These are phyloP conservation scores for Caenorhabditis panamensis DNA, from an alignment of 2,888 invertebrate genomes.

Conservation along the genomic window DNA sequence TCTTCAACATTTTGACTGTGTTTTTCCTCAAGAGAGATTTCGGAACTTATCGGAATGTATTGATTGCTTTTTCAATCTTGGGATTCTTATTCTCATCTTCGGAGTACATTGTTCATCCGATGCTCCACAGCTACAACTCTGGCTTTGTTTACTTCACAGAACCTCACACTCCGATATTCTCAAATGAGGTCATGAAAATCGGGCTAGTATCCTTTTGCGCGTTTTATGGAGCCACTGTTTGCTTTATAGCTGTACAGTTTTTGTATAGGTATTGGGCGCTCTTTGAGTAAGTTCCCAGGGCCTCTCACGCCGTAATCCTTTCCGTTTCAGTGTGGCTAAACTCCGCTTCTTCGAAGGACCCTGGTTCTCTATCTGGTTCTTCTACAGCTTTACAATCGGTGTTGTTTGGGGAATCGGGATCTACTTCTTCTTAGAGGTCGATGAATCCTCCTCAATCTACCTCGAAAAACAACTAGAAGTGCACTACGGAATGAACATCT, in stretches of 20 bases:
- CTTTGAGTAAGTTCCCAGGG: constrained; percentile 19
- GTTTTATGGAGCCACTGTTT: constrained; percentile 28
- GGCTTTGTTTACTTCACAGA: constrained; percentile 36
- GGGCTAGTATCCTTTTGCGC: constrained; percentile 29
- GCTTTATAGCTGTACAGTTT: constrained; percentile 38
- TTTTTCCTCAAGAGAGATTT: constrained; percentile 38
- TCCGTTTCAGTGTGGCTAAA: constrained; percentile 18
- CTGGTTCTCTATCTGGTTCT: constrained; percentile 9
- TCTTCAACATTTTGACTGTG: constrained; percentile 27
- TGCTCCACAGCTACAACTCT: constrained; percentile 35
- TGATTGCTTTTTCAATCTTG: constrained; percentile 26
- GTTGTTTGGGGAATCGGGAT: constrained; percentile 22
- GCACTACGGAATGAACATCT: constrained; percentile 23
- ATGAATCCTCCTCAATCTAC: constrained; percentile 21
- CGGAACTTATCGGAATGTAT: constrained; percentile 29
- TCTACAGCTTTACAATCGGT: constrained; percentile 28
- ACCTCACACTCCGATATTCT: constrained; percentile 6
- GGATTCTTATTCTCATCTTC: constrained; percentile 35
- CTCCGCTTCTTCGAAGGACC: constrained; percentile 32
- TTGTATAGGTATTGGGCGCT: constrained; percentile 42
- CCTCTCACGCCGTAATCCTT: neutral
- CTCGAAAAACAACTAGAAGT: neutral
- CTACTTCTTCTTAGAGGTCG: constrained; percentile 16
- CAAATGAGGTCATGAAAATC: constrained; percentile 22
- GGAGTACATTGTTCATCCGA: constrained; percentile 44